phyloP scores from a whole-genome alignment of 2,113 vertebrate species.

The Acrocephalus arundinaceus region DNA sequence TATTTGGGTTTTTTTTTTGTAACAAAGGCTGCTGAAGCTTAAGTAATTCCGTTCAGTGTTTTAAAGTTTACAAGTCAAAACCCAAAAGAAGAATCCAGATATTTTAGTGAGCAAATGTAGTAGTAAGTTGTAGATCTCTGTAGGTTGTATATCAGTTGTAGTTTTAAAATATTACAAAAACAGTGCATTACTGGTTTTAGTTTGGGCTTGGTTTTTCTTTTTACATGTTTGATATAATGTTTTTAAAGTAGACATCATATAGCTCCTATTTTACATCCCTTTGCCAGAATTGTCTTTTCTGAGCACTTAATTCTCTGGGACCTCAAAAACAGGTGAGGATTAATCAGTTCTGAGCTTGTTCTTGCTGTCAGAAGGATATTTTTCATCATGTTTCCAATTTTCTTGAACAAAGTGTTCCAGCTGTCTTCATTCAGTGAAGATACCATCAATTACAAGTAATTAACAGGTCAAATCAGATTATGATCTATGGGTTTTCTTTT shows the following conservation, averaged over 20 bases:
- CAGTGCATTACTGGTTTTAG: not conserved
- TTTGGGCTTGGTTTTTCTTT: not conserved
- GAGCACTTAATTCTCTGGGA: not conserved
- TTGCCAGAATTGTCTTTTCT: not conserved
- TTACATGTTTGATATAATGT: not conserved
- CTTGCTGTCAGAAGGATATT: not conserved
- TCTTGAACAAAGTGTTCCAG: not conserved
- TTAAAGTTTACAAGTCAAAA: not conserved
- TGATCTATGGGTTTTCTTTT: not conserved
- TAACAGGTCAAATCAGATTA: not conserved
- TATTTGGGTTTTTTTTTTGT: not conserved
- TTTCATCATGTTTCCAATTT: not conserved
- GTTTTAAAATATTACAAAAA: not conserved
- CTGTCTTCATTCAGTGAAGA: not conserved
- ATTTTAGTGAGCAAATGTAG: not conserved
- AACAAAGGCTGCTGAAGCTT: not conserved
- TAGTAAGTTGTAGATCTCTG: not conserved
- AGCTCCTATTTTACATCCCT: not conserved
- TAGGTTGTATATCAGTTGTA: not conserved
- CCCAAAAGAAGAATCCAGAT: not conserved
- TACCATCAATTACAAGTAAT: constrained; percentile 22
- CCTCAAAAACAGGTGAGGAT: not conserved
- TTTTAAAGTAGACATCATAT: not conserved
- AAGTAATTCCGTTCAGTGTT: not conserved
- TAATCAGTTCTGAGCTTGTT: not conserved